These are phyloP conservation scores for Thecocarcelia acutangulata DNA, from an alignment of 2,888 invertebrate genomes.

Conservation along the genomic window DNA sequence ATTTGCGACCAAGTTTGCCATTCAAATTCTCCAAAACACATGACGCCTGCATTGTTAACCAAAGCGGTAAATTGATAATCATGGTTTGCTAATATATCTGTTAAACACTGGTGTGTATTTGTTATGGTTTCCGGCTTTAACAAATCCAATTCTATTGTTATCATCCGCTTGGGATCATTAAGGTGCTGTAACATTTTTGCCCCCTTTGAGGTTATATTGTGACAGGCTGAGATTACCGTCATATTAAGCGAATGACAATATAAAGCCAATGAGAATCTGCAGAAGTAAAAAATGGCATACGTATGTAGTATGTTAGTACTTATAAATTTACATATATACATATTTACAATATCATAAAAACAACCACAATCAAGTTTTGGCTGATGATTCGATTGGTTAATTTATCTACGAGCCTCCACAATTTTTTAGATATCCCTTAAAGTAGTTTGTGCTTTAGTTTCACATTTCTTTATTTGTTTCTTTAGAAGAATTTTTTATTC, in stretches of 20 bases:
- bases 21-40: conserved; percentile 95
- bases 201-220: conserved; percentile 84
- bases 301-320: neutral
- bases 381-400: too few relatives aligned
- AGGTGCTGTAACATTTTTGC: conserved; percentile 82
- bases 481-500: too few relatives aligned
- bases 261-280: conserved; percentile 78
- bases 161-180: conserved; percentile 79
- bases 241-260: conserved; percentile 81
- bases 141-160: conserved; percentile 85
- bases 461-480: too few relatives aligned
- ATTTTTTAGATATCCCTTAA: too few relatives aligned
- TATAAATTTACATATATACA: neutral
- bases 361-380: too few relatives aligned
- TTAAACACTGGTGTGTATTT: conserved; percentile 72
- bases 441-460: too few relatives aligned
- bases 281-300: conserved; percentile 44
- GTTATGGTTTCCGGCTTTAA: conserved; percentile 84
- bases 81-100: conserved; percentile 72
- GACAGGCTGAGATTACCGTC: conserved; percentile 90
- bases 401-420: too few relatives aligned
- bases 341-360: too few relatives aligned
- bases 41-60: conserved; percentile 95
- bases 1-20: conserved; percentile 90
- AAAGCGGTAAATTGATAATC: conserved; percentile 86